These are phyloP conservation scores for Pheucticus melanocephalus DNA, from an alignment of 2,113 vertebrate species.

Conservation along the genomic window DNA sequence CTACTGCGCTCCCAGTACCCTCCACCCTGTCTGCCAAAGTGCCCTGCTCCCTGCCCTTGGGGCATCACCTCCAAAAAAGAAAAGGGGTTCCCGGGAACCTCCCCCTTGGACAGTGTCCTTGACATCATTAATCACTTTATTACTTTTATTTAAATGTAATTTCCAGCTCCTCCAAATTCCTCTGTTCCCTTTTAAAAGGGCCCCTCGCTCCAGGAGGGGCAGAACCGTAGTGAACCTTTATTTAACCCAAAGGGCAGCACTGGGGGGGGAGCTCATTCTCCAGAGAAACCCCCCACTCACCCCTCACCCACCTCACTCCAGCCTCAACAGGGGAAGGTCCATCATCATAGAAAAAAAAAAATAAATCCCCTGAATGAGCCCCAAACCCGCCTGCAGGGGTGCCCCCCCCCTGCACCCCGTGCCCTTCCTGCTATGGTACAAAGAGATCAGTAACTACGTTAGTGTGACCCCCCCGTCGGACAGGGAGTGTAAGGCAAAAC, in stretches of 20 bases:
- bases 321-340: constrained; percentile 27
- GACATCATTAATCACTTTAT: neutral
- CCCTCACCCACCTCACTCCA: neutral
- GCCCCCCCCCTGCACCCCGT: neutral
- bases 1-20: neutral
- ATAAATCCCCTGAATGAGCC: neutral
- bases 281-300: neutral
- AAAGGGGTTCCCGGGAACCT: too few species aligned
- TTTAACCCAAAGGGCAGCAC: neutral
- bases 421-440: constrained; percentile 75
- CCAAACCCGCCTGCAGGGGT: neutral
- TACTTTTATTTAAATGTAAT: constrained; percentile 47
- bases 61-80: neutral
- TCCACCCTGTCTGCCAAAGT: neutral
- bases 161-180: neutral
- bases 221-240: constrained; percentile 24
- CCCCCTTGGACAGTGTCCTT: neutral
- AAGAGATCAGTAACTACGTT: constrained; percentile 82
- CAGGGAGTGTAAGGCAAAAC: constrained; percentile 79
- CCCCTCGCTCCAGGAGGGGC: neutral
- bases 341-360: neutral
- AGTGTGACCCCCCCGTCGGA: constrained; percentile 61
- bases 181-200: neutral
- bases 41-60: too few species aligned
- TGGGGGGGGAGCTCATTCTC: neutral